Evolutionary conservation across 2,888 invertebrate genomes (phyloP), one percentile per base, ranked within the genome.

Genomic region (Nephrocerus scutellatus): DNA sequence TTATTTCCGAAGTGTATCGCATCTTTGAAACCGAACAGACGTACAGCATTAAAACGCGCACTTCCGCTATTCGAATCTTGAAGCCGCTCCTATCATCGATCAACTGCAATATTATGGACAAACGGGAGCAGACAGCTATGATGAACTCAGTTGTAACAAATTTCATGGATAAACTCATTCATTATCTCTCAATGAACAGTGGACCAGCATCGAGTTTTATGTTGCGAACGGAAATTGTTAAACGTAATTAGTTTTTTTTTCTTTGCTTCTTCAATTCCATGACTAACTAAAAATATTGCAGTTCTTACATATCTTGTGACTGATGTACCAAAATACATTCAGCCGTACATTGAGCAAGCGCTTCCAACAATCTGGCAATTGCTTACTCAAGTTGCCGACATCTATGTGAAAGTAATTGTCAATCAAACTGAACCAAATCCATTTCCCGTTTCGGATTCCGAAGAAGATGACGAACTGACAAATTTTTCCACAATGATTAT

Each of bases 1-100:
- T 83, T 30, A 66, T 83, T 10, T 79, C 79, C 15, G 80, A 82
- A 62, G 77, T 82, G 66, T 79, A 78, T 56, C 72, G 77, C 48
- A 80, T 83, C 38, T 78, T 82, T 53, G 72, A 75, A 48, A 74
- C 74, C 28, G 75, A 76, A 49, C 72, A 66, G 25, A 57, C 58
- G 20, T 70, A 55, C 52, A 77, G 74, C 60, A 73, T 66, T 70
- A 70, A 77, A 50, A 79, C 77, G 1, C 67, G 82, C 33, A 74
- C 77, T 12, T 70, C 80, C 47, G 81, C 82, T 7, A 76, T 82
- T 12, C 76, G 76, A 53, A 79, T 82, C 22, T 76, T 82, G 16
- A 76, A 76, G 38, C 76, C 77, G 1, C 72, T 80, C 36, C 72
- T 76, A 12, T 42, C 50, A 6, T 66, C 68, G 2, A 66, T 68